These are phyloP conservation scores for Notocelia uddmanniana DNA, from an alignment of 2,888 invertebrate genomes.

Conservation along the genomic window DNA sequence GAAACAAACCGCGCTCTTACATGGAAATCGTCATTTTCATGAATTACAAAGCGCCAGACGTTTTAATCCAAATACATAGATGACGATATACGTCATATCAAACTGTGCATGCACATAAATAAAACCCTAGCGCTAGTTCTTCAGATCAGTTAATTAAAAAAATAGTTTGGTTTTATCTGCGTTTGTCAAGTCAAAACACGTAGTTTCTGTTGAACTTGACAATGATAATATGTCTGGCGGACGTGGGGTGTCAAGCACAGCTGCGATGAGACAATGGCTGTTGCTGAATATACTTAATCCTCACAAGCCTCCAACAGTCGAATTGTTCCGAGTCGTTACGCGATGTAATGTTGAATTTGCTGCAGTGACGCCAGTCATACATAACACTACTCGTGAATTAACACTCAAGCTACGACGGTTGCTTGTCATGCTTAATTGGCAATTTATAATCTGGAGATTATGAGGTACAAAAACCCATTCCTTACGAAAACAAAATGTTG, in stretches of 20 bases:
- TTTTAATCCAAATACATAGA: not conserved
- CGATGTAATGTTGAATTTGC: constrained; percentile 5
- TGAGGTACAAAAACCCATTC: too few relatives aligned
- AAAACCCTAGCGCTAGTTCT: not conserved
- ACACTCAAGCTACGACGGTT: constrained; percentile 4
- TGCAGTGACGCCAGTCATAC: not conserved
- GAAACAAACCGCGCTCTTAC: constrained; percentile 10
- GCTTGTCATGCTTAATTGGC: constrained; percentile 6
- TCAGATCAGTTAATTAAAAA: constrained; percentile 21
- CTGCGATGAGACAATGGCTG: constrained; percentile 70
- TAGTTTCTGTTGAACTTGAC: constrained; percentile 72
- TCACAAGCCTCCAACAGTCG: constrained; percentile 28
- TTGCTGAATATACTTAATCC: constrained; percentile 54
- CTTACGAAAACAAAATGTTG: not conserved
- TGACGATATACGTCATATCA: too few relatives aligned
- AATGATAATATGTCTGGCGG: constrained; percentile 72
- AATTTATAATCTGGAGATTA: not conserved
- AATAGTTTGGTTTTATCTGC: constrained; percentile 31
- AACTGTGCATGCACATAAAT: not conserved
- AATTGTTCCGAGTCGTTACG: constrained; percentile 19
- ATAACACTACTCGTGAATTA: not conserved
- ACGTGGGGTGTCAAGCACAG: constrained; percentile 64
- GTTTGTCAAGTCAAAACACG: constrained; percentile 60
- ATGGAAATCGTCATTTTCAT: constrained; percentile 3
- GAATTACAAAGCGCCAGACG: constrained; percentile 3